A percentile compares a stretch with the other conserved stretches of the same genome.
Conservation (phyloP, 2,797 vertebrate genomes). For the Mallotus villosus region DNA sequence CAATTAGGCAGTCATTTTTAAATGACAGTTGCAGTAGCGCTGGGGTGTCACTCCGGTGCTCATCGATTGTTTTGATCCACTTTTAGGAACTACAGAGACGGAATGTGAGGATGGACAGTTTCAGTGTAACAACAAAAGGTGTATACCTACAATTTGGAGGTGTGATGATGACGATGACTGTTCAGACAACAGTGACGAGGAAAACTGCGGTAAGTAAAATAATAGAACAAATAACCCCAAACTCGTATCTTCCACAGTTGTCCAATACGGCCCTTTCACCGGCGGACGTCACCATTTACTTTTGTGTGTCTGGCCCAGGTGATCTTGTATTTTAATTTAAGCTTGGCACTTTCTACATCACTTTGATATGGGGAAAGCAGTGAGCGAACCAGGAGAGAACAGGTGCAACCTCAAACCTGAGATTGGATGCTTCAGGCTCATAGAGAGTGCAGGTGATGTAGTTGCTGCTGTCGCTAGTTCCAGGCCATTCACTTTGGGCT, state of each 20-base stretch:
- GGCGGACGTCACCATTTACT: too few relatives aligned
- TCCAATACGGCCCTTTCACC: too few relatives aligned
- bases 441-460: constrained; percentile 32
- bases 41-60: not conserved
- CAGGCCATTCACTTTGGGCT: not conserved
- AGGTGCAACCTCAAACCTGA: not conserved
- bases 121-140: constrained; percentile 92
- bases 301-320: too few relatives aligned
- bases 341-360: too few relatives aligned
- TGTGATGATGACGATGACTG: constrained; percentile 98
- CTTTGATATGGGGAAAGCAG: not conserved
- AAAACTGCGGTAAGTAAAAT: constrained; percentile 89
- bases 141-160: constrained; percentile 93
- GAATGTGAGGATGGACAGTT: constrained; percentile 93
- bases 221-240: not conserved
- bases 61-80: too few relatives aligned
- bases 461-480: not conserved
- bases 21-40: constrained; percentile 59
- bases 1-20: constrained; percentile 72
- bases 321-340: too few relatives aligned
- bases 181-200: constrained; percentile 95
- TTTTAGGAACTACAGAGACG: constrained; percentile 64
- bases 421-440: constrained; percentile 15
- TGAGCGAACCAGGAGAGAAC: not conserved
- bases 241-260: not conserved